Evolutionary conservation across 2,113 vertebrate genomes (phyloP).

Genomic region (Riparia riparia): DNA sequence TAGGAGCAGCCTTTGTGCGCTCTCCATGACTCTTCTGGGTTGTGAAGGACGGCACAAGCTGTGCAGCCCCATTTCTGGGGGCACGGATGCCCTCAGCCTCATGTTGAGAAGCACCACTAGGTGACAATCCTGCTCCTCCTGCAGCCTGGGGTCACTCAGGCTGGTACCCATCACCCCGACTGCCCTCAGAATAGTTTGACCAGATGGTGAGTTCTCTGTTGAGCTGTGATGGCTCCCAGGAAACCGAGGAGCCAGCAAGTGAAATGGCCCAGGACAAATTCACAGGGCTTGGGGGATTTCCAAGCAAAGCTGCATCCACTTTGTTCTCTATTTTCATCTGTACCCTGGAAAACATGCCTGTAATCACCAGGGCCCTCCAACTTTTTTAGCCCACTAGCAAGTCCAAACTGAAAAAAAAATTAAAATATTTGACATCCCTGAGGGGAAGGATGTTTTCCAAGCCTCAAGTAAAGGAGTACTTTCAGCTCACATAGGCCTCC

Average conservation of each 20-base stretch:
- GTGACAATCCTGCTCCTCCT: background rate
- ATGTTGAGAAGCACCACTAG: background rate
- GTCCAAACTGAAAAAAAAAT: background rate
- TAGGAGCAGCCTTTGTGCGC: background rate
- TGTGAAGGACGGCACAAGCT: accelerated
- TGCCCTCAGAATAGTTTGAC: background rate
- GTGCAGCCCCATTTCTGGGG: background rate
- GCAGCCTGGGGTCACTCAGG: background rate
- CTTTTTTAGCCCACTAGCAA: constrained; percentile 8
- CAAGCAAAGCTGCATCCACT: constrained; percentile 10
- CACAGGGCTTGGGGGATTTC: background rate
- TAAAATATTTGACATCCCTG: background rate
- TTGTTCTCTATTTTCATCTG: background rate
- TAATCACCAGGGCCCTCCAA: background rate
- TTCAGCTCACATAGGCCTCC: background rate
- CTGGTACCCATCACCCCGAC: background rate
- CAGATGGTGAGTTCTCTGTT: background rate
- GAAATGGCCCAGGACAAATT: background rate
- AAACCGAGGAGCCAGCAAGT: background rate
- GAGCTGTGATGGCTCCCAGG: background rate
- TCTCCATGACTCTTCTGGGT: background rate
- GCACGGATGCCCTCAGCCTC: accelerated
- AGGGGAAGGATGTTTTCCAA: constrained; percentile 35
- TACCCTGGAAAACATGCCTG: background rate
- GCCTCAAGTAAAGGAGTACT: background rate